Evolutionary conservation across 2,797 vertebrate species (phyloP).

Genomic region (Halcyon smyrnensis): DNA sequence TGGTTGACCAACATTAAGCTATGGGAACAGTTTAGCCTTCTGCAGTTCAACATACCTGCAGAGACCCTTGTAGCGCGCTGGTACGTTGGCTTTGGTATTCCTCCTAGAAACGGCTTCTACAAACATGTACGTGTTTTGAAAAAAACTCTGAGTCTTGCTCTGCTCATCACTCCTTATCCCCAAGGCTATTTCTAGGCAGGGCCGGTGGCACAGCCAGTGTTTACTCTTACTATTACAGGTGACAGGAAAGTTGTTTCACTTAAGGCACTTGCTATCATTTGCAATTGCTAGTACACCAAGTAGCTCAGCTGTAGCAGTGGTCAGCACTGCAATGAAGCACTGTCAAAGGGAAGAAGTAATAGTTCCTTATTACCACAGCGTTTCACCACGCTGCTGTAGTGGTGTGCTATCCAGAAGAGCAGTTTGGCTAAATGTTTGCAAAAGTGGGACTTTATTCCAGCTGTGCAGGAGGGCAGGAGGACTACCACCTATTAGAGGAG

Average conservation of each 20-base stretch:
- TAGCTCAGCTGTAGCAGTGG: background rate
- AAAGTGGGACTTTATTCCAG: background rate
- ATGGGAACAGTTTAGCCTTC: background rate
- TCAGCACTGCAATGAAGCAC: background rate
- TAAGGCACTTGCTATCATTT: background rate
- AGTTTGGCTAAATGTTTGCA: background rate
- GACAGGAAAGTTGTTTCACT: background rate
- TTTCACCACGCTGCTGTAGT: background rate
- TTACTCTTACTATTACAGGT: background rate
- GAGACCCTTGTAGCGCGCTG: accelerated
- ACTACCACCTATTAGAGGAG: accelerated
- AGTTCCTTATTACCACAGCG: background rate
- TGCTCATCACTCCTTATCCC: background rate
- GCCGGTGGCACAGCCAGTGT: background rate
- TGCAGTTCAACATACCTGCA: background rate
- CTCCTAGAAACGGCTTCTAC: background rate
- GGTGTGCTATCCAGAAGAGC: background rate
- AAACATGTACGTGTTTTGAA: accelerated
- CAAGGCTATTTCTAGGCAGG: background rate
- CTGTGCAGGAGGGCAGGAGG: background rate
- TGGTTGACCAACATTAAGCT: background rate
- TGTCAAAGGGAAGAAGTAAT: background rate
- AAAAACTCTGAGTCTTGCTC: background rate
- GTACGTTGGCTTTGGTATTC: no score
- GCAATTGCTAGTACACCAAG: background rate